A percentile compares a stretch with the other conserved stretches of the same genome.
phyloP scores from a whole-genome alignment of 1,140 invertebrate species.

The Neuroterus valhalla region DNA sequence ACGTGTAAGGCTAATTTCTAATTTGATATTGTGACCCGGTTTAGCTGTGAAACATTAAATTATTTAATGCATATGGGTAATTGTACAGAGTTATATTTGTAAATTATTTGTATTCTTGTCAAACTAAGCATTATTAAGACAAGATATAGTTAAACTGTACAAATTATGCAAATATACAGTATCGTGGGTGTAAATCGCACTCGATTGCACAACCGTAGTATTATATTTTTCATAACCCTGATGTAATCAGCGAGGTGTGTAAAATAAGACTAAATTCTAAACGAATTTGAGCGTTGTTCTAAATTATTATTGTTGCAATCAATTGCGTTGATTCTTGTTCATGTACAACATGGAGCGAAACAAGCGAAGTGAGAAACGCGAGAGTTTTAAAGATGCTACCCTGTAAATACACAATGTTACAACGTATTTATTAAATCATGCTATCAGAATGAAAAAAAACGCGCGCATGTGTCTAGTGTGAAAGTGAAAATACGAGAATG shows the following conservation, averaged over 20 bases:
- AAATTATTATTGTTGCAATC: slow-evolving; percentile 31
- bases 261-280: slow-evolving; percentile 26
- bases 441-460: slow-evolving; percentile 8
- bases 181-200: slow-evolving; percentile 52
- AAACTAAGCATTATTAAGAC: slow-evolving; percentile 57
- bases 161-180: slow-evolving; percentile 57
- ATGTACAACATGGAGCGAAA: slow-evolving; percentile 3
- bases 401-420: slow-evolving; percentile 26
- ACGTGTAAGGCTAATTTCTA: slow-evolving; percentile 28
- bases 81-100: slow-evolving; percentile 66
- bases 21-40: slow-evolving; percentile 24
- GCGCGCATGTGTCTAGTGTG: slow-evolving; percentile 8
- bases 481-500: slow-evolving; percentile 5
- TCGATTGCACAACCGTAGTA: slow-evolving; percentile 71
- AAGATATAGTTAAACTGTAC: slow-evolving; percentile 60
- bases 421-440: slow-evolving; percentile 28
- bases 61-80: slow-evolving; percentile 57
- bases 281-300: slow-evolving; percentile 18
- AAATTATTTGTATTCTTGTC: slow-evolving; percentile 65
- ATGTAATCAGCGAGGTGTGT: slow-evolving; percentile 58
- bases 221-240: slow-evolving; percentile 74
- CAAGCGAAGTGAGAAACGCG: not conserved
- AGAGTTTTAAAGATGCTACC: slow-evolving; percentile 24
- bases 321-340: slow-evolving; percentile 29
- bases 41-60: slow-evolving; percentile 37